A percentile compares a stretch with the other conserved stretches of the same genome.
phyloP scores from a whole-genome alignment of 1,140 invertebrate species.

The Drosophila kikkawai region DNA sequence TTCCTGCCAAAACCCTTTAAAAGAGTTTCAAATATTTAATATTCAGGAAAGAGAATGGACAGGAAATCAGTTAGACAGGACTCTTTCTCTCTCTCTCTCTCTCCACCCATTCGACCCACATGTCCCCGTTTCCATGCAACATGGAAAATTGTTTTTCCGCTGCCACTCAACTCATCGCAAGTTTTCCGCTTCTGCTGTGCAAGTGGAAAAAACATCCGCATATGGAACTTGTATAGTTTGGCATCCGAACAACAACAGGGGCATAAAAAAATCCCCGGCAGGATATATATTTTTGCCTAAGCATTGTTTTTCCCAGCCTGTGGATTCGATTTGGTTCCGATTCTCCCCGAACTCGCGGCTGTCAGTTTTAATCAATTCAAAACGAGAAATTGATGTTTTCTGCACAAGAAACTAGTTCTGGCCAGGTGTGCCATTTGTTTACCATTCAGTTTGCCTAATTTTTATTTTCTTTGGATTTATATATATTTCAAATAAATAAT shows the following conservation, averaged over 20 bases:
- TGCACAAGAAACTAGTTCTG: not conserved
- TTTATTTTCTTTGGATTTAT: not conserved
- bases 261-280: slow-evolving; percentile 29
- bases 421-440: not conserved
- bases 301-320: slow-evolving; percentile 38
- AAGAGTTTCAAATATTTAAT: slow-evolving; percentile 19
- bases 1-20: not conserved
- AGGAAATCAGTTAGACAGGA: slow-evolving; percentile 50
- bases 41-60: slow-evolving; percentile 27
- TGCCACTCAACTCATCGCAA: slow-evolving; percentile 23
- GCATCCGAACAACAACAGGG: slow-evolving; percentile 27
- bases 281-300: slow-evolving; percentile 38
- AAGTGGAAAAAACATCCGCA: slow-evolving; percentile 52
- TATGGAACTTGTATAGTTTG: slow-evolving; percentile 33
- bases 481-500: not conserved
- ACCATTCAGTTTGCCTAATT: not conserved
- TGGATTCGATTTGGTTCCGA: slow-evolving; percentile 11
- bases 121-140: slow-evolving; percentile 28
- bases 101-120: not conserved
- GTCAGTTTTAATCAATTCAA: slow-evolving; percentile 74
- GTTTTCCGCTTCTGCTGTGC: slow-evolving; percentile 24
- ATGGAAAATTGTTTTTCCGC: slow-evolving; percentile 59
- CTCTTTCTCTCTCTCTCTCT: not conserved
- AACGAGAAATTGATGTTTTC: slow-evolving; percentile 31
- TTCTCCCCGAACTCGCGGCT: slow-evolving; percentile 24